Evolutionary conservation across 30 jellyfish, hydroid and myxozoan genomes (phyloP).

Genomic region (Pelagia noctiluca): DNA sequence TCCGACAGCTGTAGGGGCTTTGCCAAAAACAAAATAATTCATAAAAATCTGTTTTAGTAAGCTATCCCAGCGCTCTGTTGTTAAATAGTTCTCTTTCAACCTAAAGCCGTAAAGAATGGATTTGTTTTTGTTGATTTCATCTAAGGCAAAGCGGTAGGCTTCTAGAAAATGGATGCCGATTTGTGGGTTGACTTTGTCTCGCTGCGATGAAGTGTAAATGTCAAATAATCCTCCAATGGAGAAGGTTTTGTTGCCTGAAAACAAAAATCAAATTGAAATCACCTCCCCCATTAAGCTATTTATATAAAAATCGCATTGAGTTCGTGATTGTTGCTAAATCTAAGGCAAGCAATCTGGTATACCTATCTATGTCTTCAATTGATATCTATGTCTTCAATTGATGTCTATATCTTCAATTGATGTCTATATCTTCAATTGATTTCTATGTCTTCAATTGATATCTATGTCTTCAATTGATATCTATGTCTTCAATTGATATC

Average conservation of each 20-base stretch:
- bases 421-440: too few species aligned
- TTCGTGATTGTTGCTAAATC: too few species aligned
- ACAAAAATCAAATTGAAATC: too few species aligned
- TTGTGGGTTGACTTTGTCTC: conserved; percentile 53
- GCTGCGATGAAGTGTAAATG: neutral
- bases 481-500: too few species aligned
- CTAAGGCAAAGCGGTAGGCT: conserved; percentile 72
- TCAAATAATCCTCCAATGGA: conserved; percentile 65
- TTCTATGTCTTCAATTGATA: too few species aligned
- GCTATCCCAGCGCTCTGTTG: conserved; percentile 2
- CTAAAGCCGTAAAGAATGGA: conserved; percentile 78
- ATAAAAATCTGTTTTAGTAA: neutral
- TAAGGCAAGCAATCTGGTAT: too few species aligned
- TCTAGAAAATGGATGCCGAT: conserved; percentile 75
- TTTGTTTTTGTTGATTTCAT: conserved; percentile 64
- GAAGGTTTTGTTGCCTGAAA: conserved; percentile 76
- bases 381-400: too few species aligned
- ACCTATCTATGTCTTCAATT: too few species aligned
- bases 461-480: too few species aligned
- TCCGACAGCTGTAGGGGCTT: conserved; percentile 58
- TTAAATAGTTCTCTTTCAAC: neutral
- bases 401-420: too few species aligned
- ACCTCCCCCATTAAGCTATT: neutral
- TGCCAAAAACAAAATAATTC: conserved; percentile 19
- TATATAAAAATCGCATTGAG: neutral